Evolutionary conservation across 1,140 invertebrate species (phyloP).

Genomic region (Micrasema minimum): DNA sequence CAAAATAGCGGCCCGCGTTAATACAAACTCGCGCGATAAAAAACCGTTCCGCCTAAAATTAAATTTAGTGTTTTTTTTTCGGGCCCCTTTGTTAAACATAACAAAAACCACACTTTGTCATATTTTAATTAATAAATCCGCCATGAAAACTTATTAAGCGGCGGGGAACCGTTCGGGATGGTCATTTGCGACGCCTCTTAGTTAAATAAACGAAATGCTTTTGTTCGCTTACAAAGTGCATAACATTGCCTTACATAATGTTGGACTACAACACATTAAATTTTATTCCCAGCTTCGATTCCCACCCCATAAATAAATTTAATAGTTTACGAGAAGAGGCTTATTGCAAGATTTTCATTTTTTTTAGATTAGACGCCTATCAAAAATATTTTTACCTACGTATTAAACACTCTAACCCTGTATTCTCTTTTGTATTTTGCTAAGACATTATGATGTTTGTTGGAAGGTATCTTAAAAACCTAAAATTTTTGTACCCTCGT

Average conservation of each 20-base stretch:
- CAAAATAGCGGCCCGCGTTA: slow-evolving; percentile 7
- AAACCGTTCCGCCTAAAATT: slow-evolving; percentile 32
- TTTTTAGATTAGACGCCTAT: background rate
- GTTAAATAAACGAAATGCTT: background rate
- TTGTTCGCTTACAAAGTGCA: background rate
- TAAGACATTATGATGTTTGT: too few species aligned
- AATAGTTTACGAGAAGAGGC: background rate
- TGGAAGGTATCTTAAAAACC: too few species aligned
- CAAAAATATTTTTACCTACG: too few species aligned
- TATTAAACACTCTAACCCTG: too few species aligned
- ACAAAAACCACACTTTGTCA: slow-evolving; percentile 24
- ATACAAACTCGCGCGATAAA: background rate
- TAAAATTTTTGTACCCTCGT: too few species aligned
- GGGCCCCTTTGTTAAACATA: background rate
- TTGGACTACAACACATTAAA: background rate
- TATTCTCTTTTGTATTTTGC: too few species aligned
- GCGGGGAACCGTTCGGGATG: background rate
- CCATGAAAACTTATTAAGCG: slow-evolving; percentile 40
- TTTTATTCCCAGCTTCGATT: background rate
- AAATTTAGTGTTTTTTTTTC: slow-evolving; percentile 27
- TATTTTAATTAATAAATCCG: slow-evolving; percentile 43
- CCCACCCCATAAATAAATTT: background rate
- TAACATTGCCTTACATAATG: background rate
- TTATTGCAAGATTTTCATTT: background rate
- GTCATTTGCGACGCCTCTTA: slow-evolving; percentile 22